Percentiles rank a stretch among this genome's conserved stretches.
phyloP scores from a whole-genome alignment of 1,140 invertebrate genomes.

The Phenacoccus solenopsis region DNA sequence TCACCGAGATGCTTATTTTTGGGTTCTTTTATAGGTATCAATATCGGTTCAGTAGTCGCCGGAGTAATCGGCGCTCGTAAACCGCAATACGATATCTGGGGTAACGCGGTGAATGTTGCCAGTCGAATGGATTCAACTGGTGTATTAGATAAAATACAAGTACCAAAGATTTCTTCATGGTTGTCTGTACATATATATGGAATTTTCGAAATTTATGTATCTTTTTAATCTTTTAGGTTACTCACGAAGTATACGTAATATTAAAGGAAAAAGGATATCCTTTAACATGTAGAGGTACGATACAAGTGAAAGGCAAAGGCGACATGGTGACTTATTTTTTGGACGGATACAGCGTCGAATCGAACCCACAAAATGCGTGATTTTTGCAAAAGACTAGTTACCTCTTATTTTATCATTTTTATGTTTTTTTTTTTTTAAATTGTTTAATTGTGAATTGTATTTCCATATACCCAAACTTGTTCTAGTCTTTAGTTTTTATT shows the following conservation, averaged over 20 bases:
- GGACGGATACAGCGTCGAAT: slow-evolving; percentile 36
- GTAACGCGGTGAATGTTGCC: slow-evolving; percentile 87
- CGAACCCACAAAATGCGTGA: slow-evolving; percentile 4
- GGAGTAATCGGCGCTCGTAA: slow-evolving; percentile 89
- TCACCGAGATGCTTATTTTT: no score
- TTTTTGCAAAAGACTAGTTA: neutral
- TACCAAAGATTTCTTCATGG: slow-evolving; percentile 31
- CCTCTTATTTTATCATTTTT: neutral
- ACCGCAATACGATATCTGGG: slow-evolving; percentile 85
- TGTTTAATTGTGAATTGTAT: neutral
- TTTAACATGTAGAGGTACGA: slow-evolving; percentile 62
- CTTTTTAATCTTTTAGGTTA: slow-evolving; percentile 48
- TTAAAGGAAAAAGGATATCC: slow-evolving; percentile 57
- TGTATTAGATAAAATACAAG: slow-evolving; percentile 66
- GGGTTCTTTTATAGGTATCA: slow-evolving; percentile 53
- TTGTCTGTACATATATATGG: neutral
- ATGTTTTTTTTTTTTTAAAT: neutral
- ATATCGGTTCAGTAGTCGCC: slow-evolving; percentile 86
- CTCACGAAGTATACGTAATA: slow-evolving; percentile 72
- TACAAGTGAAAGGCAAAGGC: slow-evolving; percentile 88
- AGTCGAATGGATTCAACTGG: slow-evolving; percentile 80
- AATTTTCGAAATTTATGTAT: neutral
- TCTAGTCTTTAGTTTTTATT: neutral
- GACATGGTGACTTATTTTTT: slow-evolving; percentile 90
- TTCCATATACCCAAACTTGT: neutral